A percentile compares a stretch with the other conserved stretches of the same genome.
Conservation (phyloP, 2,888 invertebrate species). For the Trachelus stipa region DNA sequence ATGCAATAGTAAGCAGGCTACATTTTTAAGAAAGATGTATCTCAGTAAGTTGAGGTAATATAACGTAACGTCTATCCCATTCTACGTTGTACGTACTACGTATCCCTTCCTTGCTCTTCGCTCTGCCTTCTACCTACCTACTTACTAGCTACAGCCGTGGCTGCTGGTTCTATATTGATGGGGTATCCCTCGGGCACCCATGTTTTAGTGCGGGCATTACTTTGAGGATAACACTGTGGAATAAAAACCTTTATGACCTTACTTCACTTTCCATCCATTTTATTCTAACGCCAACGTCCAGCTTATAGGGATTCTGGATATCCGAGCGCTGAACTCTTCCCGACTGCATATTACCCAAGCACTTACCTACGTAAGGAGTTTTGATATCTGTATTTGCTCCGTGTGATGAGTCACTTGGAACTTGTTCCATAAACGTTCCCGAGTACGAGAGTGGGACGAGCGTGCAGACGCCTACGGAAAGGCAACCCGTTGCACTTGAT, state of each 20-base stretch:
- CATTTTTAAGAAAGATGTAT: constrained; percentile 1
- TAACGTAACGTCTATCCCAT: neutral
- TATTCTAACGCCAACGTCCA: constrained; percentile 24
- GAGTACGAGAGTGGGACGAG: too few relatives aligned
- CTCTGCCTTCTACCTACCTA: too few relatives aligned
- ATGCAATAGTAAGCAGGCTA: neutral
- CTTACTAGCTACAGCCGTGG: constrained; percentile 10
- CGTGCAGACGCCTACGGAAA: too few relatives aligned
- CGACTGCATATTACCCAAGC: too few relatives aligned
- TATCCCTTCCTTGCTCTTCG: too few relatives aligned
- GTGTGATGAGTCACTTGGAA: too few relatives aligned
- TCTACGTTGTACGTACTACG: neutral
- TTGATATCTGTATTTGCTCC: too few relatives aligned
- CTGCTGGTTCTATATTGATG: constrained; percentile 29
- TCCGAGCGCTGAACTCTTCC: too few relatives aligned
- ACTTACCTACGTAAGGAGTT: too few relatives aligned
- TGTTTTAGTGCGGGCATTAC: constrained; percentile 56
- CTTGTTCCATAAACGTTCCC: too few relatives aligned
- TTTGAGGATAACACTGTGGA: constrained; percentile 53
- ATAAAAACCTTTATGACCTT: constrained; percentile 62
- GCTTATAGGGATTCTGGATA: neutral
- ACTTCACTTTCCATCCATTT: constrained; percentile 48
- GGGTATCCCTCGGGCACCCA: constrained; percentile 45
- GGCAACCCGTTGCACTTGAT: too few relatives aligned
- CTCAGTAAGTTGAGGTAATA: neutral